These are phyloP conservation scores for Agrochola litura DNA, from an alignment of 2,888 invertebrate genomes.

Conservation along the genomic window DNA sequence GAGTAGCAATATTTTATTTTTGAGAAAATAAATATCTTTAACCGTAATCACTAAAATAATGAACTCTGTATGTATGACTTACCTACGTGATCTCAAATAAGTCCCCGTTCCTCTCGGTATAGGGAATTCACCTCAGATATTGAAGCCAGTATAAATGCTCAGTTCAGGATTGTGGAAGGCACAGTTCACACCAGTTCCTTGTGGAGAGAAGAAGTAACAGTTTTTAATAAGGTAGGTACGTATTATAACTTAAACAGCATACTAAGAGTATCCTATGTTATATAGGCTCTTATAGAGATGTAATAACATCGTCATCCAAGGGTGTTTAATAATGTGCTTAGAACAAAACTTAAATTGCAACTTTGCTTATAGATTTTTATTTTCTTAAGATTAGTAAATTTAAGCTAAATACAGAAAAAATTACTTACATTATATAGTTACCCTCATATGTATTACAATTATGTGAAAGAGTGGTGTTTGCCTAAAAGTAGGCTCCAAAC, in stretches of 20 bases:
- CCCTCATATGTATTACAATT: too few relatives aligned
- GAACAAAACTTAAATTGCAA: too few relatives aligned
- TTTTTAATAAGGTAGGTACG: conserved; percentile 35
- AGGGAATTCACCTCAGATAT: conserved; percentile 52
- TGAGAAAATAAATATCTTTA: too few relatives aligned
- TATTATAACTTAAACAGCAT: not conserved
- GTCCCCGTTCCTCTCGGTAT: conserved; percentile 21
- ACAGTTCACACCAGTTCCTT: conserved; percentile 40
- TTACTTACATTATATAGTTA: too few relatives aligned
- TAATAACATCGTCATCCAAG: not conserved
- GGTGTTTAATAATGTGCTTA: not conserved
- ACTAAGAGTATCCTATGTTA: not conserved
- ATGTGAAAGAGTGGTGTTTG: too few relatives aligned
- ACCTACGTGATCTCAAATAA: conserved; percentile 20
- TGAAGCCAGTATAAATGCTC: conserved; percentile 41
- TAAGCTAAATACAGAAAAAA: too few relatives aligned
- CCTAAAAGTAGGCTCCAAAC: too few relatives aligned
- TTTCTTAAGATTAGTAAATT: too few relatives aligned
- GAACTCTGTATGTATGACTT: not conserved
- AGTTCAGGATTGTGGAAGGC: not conserved
- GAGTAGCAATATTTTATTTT: too few relatives aligned
- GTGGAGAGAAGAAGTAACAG: conserved; percentile 21
- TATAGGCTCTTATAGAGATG: not conserved
- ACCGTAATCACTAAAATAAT: not conserved
- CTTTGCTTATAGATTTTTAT: too few relatives aligned